Conservation (phyloP, 92 coral and sea anemone species). For the Diadumene lineata region DNA sequence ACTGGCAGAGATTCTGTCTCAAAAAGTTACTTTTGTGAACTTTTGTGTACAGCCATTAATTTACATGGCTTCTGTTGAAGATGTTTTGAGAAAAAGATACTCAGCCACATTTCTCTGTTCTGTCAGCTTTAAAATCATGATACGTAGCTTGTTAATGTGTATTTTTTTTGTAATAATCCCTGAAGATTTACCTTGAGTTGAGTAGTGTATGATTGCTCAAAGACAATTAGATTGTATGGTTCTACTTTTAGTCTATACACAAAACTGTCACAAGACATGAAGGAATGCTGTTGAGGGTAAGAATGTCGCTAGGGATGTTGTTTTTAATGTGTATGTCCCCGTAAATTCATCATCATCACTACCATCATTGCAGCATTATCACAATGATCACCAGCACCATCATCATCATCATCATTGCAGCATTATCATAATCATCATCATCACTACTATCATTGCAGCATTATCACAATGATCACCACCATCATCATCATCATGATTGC, state of each 20-base stretch:
- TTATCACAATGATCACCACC: neutral
- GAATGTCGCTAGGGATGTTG: neutral
- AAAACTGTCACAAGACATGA: conserved; percentile 90
- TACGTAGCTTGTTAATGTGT: too few species aligned
- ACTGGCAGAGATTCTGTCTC: too few species aligned
- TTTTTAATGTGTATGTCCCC: neutral
- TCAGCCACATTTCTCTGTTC: too few species aligned
- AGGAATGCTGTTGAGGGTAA: conserved; percentile 85
- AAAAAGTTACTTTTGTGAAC: too few species aligned
- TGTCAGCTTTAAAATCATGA: too few species aligned
- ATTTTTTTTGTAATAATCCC: too few species aligned
- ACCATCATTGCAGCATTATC: neutral
- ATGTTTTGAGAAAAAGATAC: too few species aligned
- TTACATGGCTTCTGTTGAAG: too few species aligned
- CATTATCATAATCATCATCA: neutral
- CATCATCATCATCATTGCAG: neutral
- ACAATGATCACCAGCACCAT: neutral
- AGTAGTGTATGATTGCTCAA: neutral
- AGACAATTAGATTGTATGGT: neutral
- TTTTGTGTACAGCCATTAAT: too few species aligned
- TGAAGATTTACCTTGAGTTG: too few species aligned
- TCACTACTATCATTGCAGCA: neutral
- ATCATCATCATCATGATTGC: neutral
- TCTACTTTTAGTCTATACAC: conserved; percentile 58
- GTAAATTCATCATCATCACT: neutral